These are phyloP conservation scores for Corbicula japonica DNA, from an alignment of 2,888 invertebrate species.

Conservation along the genomic window DNA sequence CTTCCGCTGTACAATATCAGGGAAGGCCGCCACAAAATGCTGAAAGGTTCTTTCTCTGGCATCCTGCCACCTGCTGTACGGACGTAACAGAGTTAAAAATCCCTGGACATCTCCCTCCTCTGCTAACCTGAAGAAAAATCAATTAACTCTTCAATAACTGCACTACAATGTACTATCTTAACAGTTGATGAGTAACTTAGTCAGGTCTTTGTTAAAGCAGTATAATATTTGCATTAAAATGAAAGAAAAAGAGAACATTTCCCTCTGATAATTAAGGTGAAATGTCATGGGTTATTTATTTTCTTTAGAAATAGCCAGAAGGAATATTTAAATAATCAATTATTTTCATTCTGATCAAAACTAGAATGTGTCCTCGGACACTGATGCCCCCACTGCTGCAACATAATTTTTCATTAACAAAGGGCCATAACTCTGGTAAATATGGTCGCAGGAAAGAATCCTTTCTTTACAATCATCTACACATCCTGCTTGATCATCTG, in stretches of 20 bases:
- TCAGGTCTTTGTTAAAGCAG: not conserved
- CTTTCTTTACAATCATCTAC: too few relatives aligned
- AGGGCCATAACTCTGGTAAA: too few relatives aligned
- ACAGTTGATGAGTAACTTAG: not conserved
- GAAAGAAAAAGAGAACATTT: not conserved
- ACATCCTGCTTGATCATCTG: too few relatives aligned
- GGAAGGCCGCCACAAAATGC: conserved; percentile 41
- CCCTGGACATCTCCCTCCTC: conserved; percentile 49
- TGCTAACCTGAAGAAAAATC: conserved; percentile 34
- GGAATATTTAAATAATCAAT: too few relatives aligned
- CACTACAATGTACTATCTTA: not conserved
- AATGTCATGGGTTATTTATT: too few relatives aligned
- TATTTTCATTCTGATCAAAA: too few relatives aligned
- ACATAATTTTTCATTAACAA: too few relatives aligned
- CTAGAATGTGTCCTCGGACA: too few relatives aligned
- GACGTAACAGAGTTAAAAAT: conserved; percentile 43
- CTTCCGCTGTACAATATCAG: conserved; percentile 26
- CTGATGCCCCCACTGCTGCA: too few relatives aligned
- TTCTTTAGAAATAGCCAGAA: not conserved
- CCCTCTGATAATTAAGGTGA: too few relatives aligned
- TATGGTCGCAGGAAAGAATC: too few relatives aligned
- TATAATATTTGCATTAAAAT: not conserved
- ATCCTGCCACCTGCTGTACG: conserved; percentile 41
- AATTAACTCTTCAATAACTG: not conserved
- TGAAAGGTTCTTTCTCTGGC: conserved; percentile 39